Evolutionary conservation across 2,113 vertebrate genomes (phyloP).

Genomic region (Zingel zingel): DNA sequence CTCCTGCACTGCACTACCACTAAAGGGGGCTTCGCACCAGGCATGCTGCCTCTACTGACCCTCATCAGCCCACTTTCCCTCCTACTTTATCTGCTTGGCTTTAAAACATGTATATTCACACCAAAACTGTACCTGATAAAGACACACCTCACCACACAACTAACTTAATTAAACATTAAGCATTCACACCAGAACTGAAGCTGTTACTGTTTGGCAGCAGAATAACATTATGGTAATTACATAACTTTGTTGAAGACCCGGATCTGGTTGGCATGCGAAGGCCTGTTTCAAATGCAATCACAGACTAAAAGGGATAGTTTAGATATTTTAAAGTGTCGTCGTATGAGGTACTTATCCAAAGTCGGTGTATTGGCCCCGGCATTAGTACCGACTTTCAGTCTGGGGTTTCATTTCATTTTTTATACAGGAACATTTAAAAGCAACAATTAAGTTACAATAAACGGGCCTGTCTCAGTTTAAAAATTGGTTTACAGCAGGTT

Average conservation of each 20-base stretch:
- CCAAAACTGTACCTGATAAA: background rate
- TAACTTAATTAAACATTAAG: conserved; percentile 1
- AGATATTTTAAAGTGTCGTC: no score
- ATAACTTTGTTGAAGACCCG: background rate
- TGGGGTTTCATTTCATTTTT: no score
- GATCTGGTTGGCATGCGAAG: background rate
- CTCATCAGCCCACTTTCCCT: background rate
- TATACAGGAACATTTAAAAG: no score
- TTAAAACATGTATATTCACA: background rate
- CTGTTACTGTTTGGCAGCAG: conserved; percentile 27
- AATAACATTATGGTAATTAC: conserved; percentile 22
- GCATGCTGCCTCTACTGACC: conserved; percentile 27
- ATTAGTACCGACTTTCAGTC: no score
- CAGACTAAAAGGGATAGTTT: no score
- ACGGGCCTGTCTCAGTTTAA: no score
- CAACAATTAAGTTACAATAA: no score
- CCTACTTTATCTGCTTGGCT: background rate
- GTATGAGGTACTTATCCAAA: no score
- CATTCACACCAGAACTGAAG: background rate
- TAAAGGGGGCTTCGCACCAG: conserved; percentile 41
- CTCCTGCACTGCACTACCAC: conserved; percentile 47
- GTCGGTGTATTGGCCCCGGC: no score
- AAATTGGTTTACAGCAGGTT: no score
- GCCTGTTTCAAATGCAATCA: background rate
- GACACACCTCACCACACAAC: conserved; percentile 21